Conservation (phyloP, 2,888 invertebrate species). For the Eubasilissa splendida region DNA sequence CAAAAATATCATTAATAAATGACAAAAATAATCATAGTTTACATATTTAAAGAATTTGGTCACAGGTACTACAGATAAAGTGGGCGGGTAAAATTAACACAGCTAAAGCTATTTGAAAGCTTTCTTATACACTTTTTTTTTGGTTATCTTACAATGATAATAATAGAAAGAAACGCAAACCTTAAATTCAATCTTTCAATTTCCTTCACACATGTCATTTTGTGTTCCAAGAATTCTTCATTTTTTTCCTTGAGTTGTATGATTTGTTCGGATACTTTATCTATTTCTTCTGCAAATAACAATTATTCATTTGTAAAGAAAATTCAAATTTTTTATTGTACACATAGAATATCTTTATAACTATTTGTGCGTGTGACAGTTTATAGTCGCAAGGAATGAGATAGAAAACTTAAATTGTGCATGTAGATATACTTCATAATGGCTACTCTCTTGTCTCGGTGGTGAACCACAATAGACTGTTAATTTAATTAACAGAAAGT, state of each 20-base stretch:
- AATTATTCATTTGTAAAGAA: neutral
- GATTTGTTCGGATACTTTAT: conserved; percentile 48
- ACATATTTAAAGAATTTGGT: no score
- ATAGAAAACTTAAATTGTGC: no score
- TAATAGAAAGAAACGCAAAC: neutral
- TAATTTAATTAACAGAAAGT: no score
- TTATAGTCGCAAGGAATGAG: no score
- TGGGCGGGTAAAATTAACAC: no score
- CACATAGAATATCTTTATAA: neutral
- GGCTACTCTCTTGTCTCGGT: no score
- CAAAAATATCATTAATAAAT: neutral
- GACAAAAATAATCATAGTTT: no score
- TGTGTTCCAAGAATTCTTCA: conserved; percentile 46
- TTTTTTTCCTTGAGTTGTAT: conserved; percentile 46
- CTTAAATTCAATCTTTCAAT: conserved; percentile 45
- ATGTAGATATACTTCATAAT: no score
- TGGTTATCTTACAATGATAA: neutral
- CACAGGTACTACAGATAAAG: no score
- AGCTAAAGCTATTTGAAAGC: no score
- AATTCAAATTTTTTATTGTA: neutral
- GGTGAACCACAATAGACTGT: no score
- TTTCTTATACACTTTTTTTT: neutral
- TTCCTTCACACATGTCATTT: conserved; percentile 42
- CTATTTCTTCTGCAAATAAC: conserved; percentile 45
- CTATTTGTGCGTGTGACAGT: no score